A percentile compares a stretch with the other conserved stretches of the same genome.
phyloP scores from a whole-genome alignment of 2,888 invertebrate species.

The Acanthopleura granulata region DNA sequence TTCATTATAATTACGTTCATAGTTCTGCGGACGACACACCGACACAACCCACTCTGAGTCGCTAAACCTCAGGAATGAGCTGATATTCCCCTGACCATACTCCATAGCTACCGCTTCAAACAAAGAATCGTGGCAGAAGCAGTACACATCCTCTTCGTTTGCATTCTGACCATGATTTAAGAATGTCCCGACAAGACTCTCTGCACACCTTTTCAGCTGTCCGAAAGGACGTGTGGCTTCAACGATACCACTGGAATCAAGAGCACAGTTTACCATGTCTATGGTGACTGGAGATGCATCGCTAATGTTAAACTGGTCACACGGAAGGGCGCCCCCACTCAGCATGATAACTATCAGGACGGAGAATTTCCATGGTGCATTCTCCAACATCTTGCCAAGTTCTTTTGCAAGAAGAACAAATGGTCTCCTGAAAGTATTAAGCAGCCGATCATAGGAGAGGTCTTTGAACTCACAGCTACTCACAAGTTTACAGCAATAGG shows the following conservation, averaged over 20 bases:
- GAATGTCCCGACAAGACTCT: neutral
- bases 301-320: neutral
- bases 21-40: neutral
- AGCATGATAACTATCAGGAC: neutral
- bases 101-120: constrained; percentile 5
- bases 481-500: neutral
- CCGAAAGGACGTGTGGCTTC: neutral
- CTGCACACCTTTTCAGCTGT: neutral
- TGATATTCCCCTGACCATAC: neutral
- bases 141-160: neutral
- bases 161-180: neutral
- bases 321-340: neutral
- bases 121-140: neutral
- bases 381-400: neutral
- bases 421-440: neutral
- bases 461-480: neutral
- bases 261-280: neutral
- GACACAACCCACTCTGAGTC: neutral
- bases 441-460: neutral
- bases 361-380: neutral
- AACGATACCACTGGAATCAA: neutral
- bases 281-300: neutral
- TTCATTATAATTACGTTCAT: neutral
- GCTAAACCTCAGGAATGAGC: neutral
- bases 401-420: neutral